Evolutionary conservation across 2,797 vertebrate genomes (phyloP), one percentile per base, ranked within the genome.

Genomic region (Propithecus perrieri): DNA sequence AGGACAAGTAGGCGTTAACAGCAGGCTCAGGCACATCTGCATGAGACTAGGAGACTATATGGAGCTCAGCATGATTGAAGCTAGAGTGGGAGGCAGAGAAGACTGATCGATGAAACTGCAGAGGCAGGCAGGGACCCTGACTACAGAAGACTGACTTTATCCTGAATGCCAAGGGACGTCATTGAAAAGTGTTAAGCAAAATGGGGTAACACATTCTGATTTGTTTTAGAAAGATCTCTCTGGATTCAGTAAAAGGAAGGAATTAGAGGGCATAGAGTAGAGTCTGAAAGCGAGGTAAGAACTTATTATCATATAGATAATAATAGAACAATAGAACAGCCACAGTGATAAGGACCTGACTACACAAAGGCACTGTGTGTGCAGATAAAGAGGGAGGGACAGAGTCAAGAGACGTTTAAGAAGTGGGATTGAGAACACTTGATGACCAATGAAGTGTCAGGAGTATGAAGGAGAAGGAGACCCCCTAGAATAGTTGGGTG

Each of bases 201-300:
- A 41, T 48, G 13, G 15, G 7, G 10, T 91, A 81, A 74, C n/a
- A 18, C 61, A 35, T 43, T 61, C 22, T 65, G 41, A 89, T 74
- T 38, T 80, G 38, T 89, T 94, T 91, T 78, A 80, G 46, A 72
- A 91, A 85, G 55, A 81, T 38, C 10, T 89, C 24, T 96, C 83
- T 72, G 48, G n/a, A 30, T 41, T 86, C 61, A 69, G 30, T 55
- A 33, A 74, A 95, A 92, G 1, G 61, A 41, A 41, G 24, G 41
- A 67, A 35, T 50, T 65, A 67, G 41, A 79, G 2, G 1, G 18
- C 28, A 72, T 18, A 53, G 12, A 65, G 13, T 13, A 61, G 59
- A 78, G 75, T 57, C 11, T 50, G 50, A 38, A 92, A 87, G 8
- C 46, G 10, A 61, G 30, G 83, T 84, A 88, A 35, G 41, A 76